Percentiles rank a stretch among this genome's conserved stretches.
Evolutionary conservation across 2,888 invertebrate species (phyloP).

Genomic region (Ecliptopera silaceata): DNA sequence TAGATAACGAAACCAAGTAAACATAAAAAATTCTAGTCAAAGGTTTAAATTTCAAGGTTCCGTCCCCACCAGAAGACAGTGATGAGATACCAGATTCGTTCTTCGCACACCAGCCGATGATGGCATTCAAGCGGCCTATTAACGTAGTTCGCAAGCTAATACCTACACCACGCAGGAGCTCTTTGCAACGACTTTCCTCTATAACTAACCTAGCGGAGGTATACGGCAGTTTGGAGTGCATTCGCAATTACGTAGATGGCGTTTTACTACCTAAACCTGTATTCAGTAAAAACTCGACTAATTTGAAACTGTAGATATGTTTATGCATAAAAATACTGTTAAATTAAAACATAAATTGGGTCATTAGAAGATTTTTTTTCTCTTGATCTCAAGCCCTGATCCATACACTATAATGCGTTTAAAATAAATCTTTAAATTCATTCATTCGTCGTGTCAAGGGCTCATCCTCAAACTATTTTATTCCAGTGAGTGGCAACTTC

Average conservation of each 20-base stretch:
- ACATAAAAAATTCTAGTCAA: constrained; percentile 40
- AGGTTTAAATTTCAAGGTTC: constrained; percentile 73
- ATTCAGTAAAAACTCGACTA: not conserved
- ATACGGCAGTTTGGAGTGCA: constrained; percentile 64
- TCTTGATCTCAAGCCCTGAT: too few relatives aligned
- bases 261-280: not conserved
- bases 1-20: constrained; percentile 17
- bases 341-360: too few relatives aligned
- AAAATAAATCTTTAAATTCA: too few relatives aligned
- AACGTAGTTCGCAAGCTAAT: constrained; percentile 80
- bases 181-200: constrained; percentile 77
- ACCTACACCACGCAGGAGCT: constrained; percentile 74
- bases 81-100: constrained; percentile 66
- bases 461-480: too few relatives aligned
- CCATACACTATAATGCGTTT: too few relatives aligned
- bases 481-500: too few relatives aligned
- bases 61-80: constrained; percentile 67
- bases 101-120: constrained; percentile 68
- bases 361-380: too few relatives aligned
- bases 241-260: constrained; percentile 44
- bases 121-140: constrained; percentile 73
- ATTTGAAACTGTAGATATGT: too few relatives aligned
- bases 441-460: too few relatives aligned
- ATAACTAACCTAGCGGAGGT: constrained; percentile 80
- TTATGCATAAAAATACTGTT: too few relatives aligned